A percentile compares a stretch with the other conserved stretches of the same genome.
Evolutionary conservation across 2,113 vertebrate genomes (phyloP).

Genomic region (Tenebrosternarchus preto): DNA sequence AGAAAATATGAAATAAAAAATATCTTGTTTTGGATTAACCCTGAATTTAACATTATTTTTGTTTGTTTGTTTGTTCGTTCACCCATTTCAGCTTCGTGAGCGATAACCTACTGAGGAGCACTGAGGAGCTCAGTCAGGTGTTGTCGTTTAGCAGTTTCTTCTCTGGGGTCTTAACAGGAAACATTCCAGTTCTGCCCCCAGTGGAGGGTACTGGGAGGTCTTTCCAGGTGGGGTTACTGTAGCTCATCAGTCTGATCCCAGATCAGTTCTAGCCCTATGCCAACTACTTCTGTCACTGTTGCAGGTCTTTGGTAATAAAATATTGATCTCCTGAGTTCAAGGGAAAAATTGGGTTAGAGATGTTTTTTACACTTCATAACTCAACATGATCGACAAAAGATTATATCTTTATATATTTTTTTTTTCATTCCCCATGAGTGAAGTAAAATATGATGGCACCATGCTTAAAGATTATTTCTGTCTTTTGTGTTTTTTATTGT

Average conservation of each 20-base stretch:
- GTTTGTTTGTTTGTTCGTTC: not conserved
- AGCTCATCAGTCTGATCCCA: not conserved
- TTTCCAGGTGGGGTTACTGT: not conserved
- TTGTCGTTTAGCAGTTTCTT: not conserved
- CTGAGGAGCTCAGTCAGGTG: no score
- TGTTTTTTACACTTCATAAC: conserved; percentile 36
- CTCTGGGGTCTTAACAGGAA: not conserved
- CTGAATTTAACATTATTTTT: no score
- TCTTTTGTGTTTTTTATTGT: no score
- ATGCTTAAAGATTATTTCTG: no score
- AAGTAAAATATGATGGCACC: no score
- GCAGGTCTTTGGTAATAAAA: conserved; percentile 54
- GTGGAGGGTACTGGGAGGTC: no score
- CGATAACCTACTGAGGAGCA: no score
- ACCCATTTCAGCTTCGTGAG: no score
- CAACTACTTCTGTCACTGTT: not conserved
- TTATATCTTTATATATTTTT: conserved; percentile 5
- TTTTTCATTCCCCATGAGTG: no score
- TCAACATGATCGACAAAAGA: conserved; percentile 36
- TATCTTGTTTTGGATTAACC: no score
- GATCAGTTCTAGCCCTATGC: no score
- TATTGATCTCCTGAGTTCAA: conserved; percentile 45
- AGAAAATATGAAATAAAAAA: no score
- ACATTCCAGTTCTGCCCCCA: not conserved
- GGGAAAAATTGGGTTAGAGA: conserved; percentile 5